phyloP scores from a whole-genome alignment of 2,113 vertebrate genomes.

The Tyrannus savana region DNA sequence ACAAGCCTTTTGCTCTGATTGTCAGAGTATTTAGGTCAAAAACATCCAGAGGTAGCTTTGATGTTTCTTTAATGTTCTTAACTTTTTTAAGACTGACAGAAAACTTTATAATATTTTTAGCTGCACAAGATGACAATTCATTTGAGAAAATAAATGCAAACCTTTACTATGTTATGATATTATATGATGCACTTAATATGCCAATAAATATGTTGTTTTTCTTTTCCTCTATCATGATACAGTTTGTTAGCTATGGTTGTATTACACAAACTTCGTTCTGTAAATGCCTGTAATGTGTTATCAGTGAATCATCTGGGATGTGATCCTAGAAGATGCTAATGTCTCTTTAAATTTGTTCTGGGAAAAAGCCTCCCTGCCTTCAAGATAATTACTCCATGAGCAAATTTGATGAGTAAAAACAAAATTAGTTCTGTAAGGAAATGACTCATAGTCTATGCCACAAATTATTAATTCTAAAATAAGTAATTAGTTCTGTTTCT shows the following conservation, averaged over 20 bases:
- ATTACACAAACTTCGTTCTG: not conserved
- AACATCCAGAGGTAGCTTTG: not conserved
- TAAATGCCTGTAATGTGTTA: not conserved
- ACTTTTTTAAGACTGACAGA: not conserved
- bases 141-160: not conserved
- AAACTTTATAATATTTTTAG: not conserved
- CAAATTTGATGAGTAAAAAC: conserved; percentile 29
- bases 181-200: not conserved
- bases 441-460: conserved; percentile 16
- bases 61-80: not conserved
- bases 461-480: conserved; percentile 32
- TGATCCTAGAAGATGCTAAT: not conserved
- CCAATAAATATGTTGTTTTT: conserved; percentile 33
- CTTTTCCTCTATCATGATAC: not conserved
- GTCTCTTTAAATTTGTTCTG: conserved; percentile 1
- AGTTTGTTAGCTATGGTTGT: not conserved
- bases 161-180: not conserved
- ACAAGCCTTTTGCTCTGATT: not conserved
- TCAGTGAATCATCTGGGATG: not conserved
- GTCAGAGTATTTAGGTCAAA: not conserved
- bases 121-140: not conserved
- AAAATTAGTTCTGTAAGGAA: not conserved
- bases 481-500: conserved; percentile 37
- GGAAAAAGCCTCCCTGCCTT: not conserved
- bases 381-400: conserved; percentile 1